Conservation (phyloP, 2,113 vertebrate genomes). For the Pangasianodon hypophthalmus region DNA sequence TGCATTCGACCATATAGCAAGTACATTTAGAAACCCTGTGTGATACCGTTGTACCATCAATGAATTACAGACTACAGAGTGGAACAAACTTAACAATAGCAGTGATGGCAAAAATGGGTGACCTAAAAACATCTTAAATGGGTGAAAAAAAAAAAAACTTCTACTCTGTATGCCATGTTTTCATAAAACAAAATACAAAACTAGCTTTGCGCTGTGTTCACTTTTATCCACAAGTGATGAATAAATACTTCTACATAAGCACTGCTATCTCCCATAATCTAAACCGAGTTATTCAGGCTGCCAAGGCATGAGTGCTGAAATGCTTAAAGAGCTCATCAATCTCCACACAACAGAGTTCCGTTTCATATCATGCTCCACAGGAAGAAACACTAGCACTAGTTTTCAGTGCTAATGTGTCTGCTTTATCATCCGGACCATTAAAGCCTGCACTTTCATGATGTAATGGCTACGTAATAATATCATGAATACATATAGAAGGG, state of each 20-base stretch:
- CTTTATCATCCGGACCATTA: not conserved
- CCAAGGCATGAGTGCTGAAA: constrained; percentile 8
- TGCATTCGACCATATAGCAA: not conserved
- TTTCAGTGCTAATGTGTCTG: not conserved
- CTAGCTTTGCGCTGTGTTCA: not conserved
- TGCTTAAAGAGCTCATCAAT: constrained; percentile 24
- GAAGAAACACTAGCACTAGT: constrained; percentile 1
- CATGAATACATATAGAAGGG: not conserved
- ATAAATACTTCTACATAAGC: not conserved
- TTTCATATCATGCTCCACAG: constrained; percentile 20
- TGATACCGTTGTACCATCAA: not conserved
- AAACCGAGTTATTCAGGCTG: constrained; percentile 23
- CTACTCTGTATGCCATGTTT: not conserved
- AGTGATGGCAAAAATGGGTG: not conserved
- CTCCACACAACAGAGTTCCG: constrained; percentile 14
- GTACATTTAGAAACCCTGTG: not conserved
- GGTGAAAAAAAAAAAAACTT: not conserved
- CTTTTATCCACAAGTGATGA: too few relatives aligned
- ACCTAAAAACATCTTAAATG: constrained; percentile 10
- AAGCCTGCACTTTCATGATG: not conserved
- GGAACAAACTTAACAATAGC: not conserved
- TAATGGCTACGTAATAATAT: not conserved
- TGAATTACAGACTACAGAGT: not conserved
- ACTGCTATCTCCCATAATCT: constrained; percentile 24
- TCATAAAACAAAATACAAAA: not conserved